Evolutionary conservation across 2,113 vertebrate genomes (phyloP).

Genomic region (Prolemur simus): DNA sequence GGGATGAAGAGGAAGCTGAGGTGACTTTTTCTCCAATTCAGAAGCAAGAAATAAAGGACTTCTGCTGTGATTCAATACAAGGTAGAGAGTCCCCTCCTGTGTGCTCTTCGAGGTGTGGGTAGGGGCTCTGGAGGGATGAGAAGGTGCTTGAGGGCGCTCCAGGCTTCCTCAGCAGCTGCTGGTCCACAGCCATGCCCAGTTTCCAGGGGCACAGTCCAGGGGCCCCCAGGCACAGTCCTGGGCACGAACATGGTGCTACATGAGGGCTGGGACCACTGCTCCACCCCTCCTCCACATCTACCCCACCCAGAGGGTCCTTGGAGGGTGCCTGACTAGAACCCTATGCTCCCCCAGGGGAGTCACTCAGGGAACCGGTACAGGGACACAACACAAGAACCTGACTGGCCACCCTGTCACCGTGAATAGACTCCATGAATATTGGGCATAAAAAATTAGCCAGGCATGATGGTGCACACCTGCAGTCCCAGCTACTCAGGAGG

Average conservation of each 20-base stretch:
- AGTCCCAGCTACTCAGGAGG: no score
- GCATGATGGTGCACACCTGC: not conserved
- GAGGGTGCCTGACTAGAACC: not conserved
- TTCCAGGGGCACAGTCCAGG: not conserved
- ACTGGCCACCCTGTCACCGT: not conserved
- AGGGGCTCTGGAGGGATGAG: not conserved
- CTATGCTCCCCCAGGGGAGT: not conserved
- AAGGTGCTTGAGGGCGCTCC: no score
- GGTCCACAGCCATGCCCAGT: no score
- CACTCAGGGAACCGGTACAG: not conserved
- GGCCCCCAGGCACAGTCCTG: not conserved
- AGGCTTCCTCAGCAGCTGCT: no score
- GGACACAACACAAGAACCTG: not conserved
- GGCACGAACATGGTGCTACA: not conserved
- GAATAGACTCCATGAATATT: no score
- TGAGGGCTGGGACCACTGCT: not conserved
- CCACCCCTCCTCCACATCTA: not conserved
- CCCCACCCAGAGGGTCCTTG: not conserved
- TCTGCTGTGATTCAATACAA: not conserved
- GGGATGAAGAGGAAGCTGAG: not conserved
- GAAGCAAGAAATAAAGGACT: not conserved
- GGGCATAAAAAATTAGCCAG: not conserved
- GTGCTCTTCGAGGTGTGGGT: not conserved
- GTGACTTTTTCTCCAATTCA: not conserved
- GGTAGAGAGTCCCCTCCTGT: not conserved